Percentiles rank a stretch among this genome's conserved stretches.
Evolutionary conservation across 1,140 invertebrate species (phyloP).

Genomic region (Vollenhovia emeryi): DNA sequence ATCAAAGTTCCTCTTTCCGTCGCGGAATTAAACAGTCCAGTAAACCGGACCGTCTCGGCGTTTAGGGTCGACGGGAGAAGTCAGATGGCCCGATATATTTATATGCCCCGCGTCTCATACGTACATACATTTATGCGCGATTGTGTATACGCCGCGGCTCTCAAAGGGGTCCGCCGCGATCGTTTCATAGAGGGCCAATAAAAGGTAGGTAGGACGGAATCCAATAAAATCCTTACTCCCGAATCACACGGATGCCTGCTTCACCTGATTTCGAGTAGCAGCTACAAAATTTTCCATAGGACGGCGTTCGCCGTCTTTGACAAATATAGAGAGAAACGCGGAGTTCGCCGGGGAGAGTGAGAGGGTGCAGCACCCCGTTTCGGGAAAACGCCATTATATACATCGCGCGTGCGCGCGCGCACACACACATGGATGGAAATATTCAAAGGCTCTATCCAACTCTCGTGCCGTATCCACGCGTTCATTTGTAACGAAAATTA

Average conservation of each 20-base stretch:
- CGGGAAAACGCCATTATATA: slow-evolving; percentile 23
- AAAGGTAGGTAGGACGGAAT: slow-evolving; percentile 59
- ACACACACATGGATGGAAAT: slow-evolving; percentile 6
- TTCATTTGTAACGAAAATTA: slow-evolving; percentile 41
- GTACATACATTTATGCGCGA: slow-evolving; percentile 52
- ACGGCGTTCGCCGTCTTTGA: slow-evolving; percentile 69
- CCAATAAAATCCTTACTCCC: slow-evolving; percentile 70
- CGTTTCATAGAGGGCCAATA: slow-evolving; percentile 66
- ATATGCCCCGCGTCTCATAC: slow-evolving; percentile 2
- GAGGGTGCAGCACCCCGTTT: no score
- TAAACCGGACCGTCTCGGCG: not conserved
- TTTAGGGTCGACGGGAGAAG: slow-evolving; percentile 27
- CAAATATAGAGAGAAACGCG: slow-evolving; percentile 58
- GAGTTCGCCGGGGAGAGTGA: not conserved
- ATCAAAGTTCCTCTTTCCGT: slow-evolving; percentile 21
- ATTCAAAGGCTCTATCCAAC: not conserved
- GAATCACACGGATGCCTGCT: slow-evolving; percentile 64
- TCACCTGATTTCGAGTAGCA: slow-evolving; percentile 64
- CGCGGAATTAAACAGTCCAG: slow-evolving; percentile 46
- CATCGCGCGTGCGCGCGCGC: no score
- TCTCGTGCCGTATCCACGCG: not conserved
- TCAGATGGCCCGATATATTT: slow-evolving; percentile 38
- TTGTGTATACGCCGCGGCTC: slow-evolving; percentile 43
- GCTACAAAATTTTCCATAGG: slow-evolving; percentile 72
- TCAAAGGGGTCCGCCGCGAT: slow-evolving; percentile 63